Base-by-base conservation (phyloP, 1,140 invertebrate species). In the Cheumatopsyche charites region DNA sequence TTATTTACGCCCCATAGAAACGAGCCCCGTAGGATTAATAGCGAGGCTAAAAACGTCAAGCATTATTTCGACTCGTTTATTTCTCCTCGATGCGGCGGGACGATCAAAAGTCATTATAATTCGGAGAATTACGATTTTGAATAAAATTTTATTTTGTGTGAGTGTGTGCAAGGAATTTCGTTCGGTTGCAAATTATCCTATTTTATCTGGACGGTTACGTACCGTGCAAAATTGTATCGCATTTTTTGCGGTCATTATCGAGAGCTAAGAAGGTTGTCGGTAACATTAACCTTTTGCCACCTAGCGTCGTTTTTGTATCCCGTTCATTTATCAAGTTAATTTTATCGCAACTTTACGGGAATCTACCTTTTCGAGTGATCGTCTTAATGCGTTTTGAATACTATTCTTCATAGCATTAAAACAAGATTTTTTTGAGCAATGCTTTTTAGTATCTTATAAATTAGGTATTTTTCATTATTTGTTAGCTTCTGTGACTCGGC, bases 191-290 rank as follows among this genome's bases (percentile, higher is more conserved):
- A 70, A 70, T 70, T 70, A 70, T 61, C 49, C 67, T 42, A 70
- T 70, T 70, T 70, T 70, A 70, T 70, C 49, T 49, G 67, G 63
- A 43, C 63, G 42, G 36, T 66, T 66, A 47, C 67, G 52, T 45
- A 70, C 52, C 67, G 67, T 70, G 67, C 52, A 70, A 62, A 70
- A 70, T 70, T 62, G 55, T 58, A 58, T 66, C 63, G 63, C 63
- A 66, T 66, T 66, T 66, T 66, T 66, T 66, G 63, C 63, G 63
- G 63, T 47, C 63, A 66, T 66, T 66, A 66, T 47, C 36, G 41
- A 66, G 63, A 47, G 43, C 43, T 66, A 66, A 66, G 63, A 66
- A 66, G 63, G 63, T 66, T 66, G 63, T 66, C 63, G 63, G 63
- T 66, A 66, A 66, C 63, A 66, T 66, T 66, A 66, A 66, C 63